Conservation (phyloP, 1,140 invertebrate genomes). For the Prorops nasuta region DNA sequence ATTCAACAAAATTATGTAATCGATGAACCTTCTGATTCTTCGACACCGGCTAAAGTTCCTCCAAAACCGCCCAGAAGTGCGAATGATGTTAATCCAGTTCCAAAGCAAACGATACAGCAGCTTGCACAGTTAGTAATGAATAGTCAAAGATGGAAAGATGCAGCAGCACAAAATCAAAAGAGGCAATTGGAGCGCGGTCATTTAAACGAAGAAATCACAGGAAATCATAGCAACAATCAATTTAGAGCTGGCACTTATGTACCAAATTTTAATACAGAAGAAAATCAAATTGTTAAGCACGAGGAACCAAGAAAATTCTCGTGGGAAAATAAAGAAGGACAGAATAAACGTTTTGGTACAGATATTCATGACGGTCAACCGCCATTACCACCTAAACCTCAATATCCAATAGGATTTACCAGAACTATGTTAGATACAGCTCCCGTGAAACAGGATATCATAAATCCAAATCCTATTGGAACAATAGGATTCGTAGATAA, state of each 20-base stretch:
- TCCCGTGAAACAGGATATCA: neutral
- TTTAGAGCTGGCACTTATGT: neutral
- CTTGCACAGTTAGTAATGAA: constrained; percentile 50
- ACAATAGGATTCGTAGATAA: constrained; percentile 23
- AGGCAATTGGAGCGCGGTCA: neutral
- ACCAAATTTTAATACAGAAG: neutral
- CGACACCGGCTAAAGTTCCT: constrained; percentile 43
- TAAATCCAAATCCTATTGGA: constrained; percentile 3
- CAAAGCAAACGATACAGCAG: constrained; percentile 47
- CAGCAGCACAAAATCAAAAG: constrained; percentile 12
- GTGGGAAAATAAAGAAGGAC: neutral
- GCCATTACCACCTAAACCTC: constrained; percentile 1
- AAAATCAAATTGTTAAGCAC: neutral
- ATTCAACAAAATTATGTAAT: constrained; percentile 10
- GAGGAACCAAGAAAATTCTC: neutral
- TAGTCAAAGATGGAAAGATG: constrained; percentile 45
- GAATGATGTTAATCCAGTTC: constrained; percentile 12
- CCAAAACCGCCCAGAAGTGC: neutral
- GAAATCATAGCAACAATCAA: neutral
- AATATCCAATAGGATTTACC: constrained; percentile 35
- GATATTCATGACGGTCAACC: too few relatives aligned
- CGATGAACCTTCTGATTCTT: constrained; percentile 37
- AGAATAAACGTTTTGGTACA: neutral
- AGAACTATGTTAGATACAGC: constrained; percentile 14
- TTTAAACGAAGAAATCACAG: neutral